phyloP scores from a whole-genome alignment of 2,113 vertebrate species.

The Ancistrus triradiatus region DNA sequence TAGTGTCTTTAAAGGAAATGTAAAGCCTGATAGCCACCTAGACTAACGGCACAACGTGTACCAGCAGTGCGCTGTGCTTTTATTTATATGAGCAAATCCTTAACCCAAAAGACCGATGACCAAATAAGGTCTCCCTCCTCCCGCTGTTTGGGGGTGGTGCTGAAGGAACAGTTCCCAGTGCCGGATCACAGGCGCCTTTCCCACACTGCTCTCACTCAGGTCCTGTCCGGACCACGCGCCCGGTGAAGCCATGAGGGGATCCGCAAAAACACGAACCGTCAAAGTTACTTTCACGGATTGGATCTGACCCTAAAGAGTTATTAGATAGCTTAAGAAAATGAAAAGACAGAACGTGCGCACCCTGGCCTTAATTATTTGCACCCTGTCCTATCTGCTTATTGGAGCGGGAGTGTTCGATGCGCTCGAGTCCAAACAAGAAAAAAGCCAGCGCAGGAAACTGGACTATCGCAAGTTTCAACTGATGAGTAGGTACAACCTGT shows the following conservation, averaged over 20 bases:
- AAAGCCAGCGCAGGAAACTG: constrained; percentile 75
- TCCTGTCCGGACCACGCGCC: constrained; percentile 23
- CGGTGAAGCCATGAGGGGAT: constrained; percentile 18
- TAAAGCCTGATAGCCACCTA: too few relatives aligned
- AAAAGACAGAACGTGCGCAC: constrained; percentile 95
- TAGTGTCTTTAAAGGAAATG: too few relatives aligned
- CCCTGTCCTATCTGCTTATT: constrained; percentile 94
- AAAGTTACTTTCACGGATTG: constrained; percentile 22
- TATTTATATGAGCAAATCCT: background rate
- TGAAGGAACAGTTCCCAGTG: constrained; percentile 78
- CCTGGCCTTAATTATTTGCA: constrained; percentile 88
- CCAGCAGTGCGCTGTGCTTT: background rate
- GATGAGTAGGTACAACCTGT: constrained; percentile 85
- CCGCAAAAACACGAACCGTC: constrained; percentile 42
- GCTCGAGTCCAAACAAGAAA: constrained; percentile 87
- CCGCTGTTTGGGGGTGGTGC: constrained; percentile 75
- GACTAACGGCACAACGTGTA: constrained; percentile 16
- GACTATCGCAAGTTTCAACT: constrained; percentile 78
- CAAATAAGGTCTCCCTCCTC: constrained; percentile 39
- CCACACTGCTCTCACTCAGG: background rate
- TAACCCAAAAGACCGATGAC: constrained; percentile 28
- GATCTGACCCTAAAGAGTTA: constrained; percentile 26
- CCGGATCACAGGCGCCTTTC: background rate
- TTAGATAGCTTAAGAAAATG: constrained; percentile 65
- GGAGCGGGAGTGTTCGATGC: constrained; percentile 94